Conservation (phyloP, 2,888 invertebrate genomes). For the Volucella zonaria region DNA sequence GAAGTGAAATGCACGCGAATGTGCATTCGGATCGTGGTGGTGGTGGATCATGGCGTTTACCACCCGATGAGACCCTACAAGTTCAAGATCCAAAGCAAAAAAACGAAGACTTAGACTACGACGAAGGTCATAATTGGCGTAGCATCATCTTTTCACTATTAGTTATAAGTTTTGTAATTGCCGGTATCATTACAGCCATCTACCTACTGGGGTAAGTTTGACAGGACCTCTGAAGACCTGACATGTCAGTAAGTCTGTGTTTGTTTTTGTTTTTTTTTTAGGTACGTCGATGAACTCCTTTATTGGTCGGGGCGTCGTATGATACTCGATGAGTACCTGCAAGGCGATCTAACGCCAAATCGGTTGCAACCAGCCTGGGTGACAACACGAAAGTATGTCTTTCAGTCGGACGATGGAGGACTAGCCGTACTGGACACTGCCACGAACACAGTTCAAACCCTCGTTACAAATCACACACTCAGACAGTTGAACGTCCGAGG, state of each 20-base stretch:
- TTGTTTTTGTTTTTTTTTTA: conserved; percentile 77
- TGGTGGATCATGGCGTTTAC: conserved; percentile 92
- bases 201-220: conserved; percentile 90
- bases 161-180: conserved; percentile 93
- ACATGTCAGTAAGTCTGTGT: background rate
- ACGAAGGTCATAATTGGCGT: conserved; percentile 94
- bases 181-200: conserved; percentile 94
- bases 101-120: conserved; percentile 90
- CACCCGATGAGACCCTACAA: conserved; percentile 95
- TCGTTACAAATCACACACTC: conserved; percentile 94
- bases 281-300: conserved; percentile 93
- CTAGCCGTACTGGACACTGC: conserved; percentile 90
- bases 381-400: conserved; percentile 91
- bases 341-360: conserved; percentile 89
- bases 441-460: conserved; percentile 89
- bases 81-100: conserved; percentile 94
- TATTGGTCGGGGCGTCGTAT: conserved; percentile 95
- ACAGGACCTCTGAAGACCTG: background rate
- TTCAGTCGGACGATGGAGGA: conserved; percentile 93
- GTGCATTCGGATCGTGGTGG: conserved; percentile 92
- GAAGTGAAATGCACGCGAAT: conserved; percentile 91
- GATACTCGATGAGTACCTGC: conserved; percentile 92
- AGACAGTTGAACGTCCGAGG: conserved; percentile 94
- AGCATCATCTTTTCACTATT: conserved; percentile 93
- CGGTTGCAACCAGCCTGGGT: conserved; percentile 92